phyloP scores from a whole-genome alignment of 2,113 vertebrate genomes.

The Podarcis muralis region DNA sequence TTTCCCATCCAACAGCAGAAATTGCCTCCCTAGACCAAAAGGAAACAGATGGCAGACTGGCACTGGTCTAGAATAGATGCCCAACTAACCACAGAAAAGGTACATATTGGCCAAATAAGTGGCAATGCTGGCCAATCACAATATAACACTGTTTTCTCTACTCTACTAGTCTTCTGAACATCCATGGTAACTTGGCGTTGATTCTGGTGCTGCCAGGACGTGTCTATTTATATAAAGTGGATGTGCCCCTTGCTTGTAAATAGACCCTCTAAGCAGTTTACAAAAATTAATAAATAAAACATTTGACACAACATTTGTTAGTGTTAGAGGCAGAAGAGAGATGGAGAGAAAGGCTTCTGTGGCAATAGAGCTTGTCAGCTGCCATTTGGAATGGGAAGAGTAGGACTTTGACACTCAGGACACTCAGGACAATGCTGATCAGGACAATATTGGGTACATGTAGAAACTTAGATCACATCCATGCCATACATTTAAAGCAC shows the following conservation, averaged over 20 bases:
- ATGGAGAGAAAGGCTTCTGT: neutral
- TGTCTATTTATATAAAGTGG: neutral
- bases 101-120: constrained; percentile 15
- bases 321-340: neutral
- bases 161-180: constrained; percentile 7
- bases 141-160: constrained; percentile 24
- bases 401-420: too few species aligned
- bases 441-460: neutral
- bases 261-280: too few species aligned
- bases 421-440: neutral
- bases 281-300: neutral
- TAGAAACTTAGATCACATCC: neutral
- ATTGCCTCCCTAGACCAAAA: neutral
- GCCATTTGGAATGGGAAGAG: neutral
- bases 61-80: neutral
- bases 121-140: constrained; percentile 6
- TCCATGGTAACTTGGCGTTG: neutral
- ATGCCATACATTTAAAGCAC: too few species aligned
- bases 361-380: too few species aligned
- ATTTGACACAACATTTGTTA: neutral
- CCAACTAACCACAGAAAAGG: neutral
- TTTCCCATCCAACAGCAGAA: neutral
- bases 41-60: constrained; percentile 9
- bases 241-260: too few species aligned
- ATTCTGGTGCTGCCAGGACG: neutral